A percentile compares a stretch with the other conserved stretches of the same genome.
These are phyloP conservation scores for Timandra comae DNA, from an alignment of 2,888 invertebrate genomes.

Conservation along the genomic window DNA sequence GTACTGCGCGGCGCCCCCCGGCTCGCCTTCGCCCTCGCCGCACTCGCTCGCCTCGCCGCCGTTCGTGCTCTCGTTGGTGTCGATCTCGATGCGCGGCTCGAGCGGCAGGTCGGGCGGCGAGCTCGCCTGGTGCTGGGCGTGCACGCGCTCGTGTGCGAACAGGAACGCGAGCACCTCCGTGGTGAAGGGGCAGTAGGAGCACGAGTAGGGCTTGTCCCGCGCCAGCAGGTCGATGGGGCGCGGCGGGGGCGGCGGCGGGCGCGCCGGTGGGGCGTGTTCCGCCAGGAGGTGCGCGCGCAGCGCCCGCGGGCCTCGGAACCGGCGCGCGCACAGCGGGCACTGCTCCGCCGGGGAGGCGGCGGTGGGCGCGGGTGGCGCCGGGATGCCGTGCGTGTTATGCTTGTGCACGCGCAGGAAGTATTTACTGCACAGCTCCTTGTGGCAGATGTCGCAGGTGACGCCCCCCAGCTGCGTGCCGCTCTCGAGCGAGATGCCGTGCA, in stretches of 20 bases:
- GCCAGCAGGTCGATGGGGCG: conserved; percentile 77
- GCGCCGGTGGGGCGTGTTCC: conserved; percentile 84
- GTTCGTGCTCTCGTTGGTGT: conserved; percentile 21
- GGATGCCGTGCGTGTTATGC: conserved; percentile 97
- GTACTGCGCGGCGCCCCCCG: conserved; percentile 49
- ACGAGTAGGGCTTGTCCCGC: conserved; percentile 86
- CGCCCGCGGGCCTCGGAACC: conserved; percentile 93
- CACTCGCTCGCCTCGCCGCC: conserved; percentile 34
- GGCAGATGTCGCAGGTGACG: conserved; percentile 97
- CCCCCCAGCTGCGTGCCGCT: conserved; percentile 95
- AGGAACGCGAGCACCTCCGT: conserved; percentile 93
- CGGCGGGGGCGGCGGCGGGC: conserved; percentile 56
- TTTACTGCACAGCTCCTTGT: conserved; percentile 98
- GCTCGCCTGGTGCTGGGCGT: conserved; percentile 58
- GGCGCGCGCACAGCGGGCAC: conserved; percentile 90
- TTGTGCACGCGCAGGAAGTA: conserved; percentile 98
- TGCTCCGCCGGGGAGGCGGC: conserved; percentile 65
- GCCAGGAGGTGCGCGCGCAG: conserved; percentile 90
- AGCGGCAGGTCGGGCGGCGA: conserved; percentile 6
- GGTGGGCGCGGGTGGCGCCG: conserved; percentile 84
- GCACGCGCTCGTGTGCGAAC: conserved; percentile 94
- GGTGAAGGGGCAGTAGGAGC: conserved; percentile 92
- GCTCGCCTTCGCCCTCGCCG: conserved; percentile 39
- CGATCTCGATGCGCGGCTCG: conserved; percentile 30
- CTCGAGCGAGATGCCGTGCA: conserved; percentile 97